phyloP scores from a whole-genome alignment of 2,113 vertebrate genomes.

The Tenrec ecaudatus region DNA sequence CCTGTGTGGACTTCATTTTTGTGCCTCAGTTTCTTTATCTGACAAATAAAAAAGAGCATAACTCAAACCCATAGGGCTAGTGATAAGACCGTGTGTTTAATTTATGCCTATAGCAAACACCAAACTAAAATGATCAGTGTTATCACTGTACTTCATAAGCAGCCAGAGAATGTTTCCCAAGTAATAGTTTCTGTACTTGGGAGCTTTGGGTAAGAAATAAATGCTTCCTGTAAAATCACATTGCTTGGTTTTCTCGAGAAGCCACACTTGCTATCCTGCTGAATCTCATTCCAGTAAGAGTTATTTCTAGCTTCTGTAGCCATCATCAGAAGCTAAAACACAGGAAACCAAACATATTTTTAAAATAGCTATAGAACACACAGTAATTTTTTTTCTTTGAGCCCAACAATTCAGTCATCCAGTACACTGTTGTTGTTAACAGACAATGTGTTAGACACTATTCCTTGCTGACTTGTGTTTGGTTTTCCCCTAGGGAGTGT shows the following conservation, averaged over 20 bases:
- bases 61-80: not conserved
- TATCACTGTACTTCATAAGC: not conserved
- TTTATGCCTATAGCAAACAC: not conserved
- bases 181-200: not conserved
- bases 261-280: not conserved
- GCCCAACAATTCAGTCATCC: not conserved
- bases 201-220: not conserved
- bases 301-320: not conserved
- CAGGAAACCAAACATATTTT: not conserved
- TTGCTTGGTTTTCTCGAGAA: not conserved
- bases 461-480: not conserved
- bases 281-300: not conserved
- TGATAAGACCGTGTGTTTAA: not conserved
- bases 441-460: fast-evolving
- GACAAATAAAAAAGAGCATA: not conserved
- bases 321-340: not conserved
- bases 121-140: not conserved
- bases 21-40: not conserved
- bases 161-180: not conserved
- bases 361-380: not conserved
- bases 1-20: not conserved
- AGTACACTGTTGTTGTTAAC: no score
- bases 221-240: not conserved
- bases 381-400: not conserved
- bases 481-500: not conserved